Evolutionary conservation across 2,797 vertebrate genomes (phyloP), one percentile per base, ranked within the genome.

Genomic region (Strix occidentalis): DNA sequence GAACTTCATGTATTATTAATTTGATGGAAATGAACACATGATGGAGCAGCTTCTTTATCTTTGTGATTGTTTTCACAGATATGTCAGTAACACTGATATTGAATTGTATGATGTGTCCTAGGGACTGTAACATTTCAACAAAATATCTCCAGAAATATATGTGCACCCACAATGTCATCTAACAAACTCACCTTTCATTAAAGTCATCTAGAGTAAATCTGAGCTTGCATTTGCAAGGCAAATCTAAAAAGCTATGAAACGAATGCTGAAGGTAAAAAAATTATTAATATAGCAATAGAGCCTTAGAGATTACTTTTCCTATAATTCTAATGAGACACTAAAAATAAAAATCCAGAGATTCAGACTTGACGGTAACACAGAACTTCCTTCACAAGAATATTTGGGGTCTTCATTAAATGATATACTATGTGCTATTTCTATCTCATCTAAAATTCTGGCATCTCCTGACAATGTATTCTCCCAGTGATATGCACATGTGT

Each of bases 1-100:
- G 96, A 97, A 95, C 89, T 93, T 96, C 95, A 97, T 96, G 94
- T 96, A 95, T 97, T 97, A 96, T 97, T 97, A 97, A 97, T 97
- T 95, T 96, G 95, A 96, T 97, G 95, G 95, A 97, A 97, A 96
- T 95, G 94, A 97, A 95, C 92, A 97, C 92, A 97, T 97, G 96
- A 97, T 97, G 94, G 94, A 96, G 93, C 91, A 92, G 93, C 94
- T 94, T 97, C 96, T 97, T 96, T 94, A 96, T 96, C 95, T 95
- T 91, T 94, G 95, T 76, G 95, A 94, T 96, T 95, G 94, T 96
- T 97, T 96, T 88, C 90, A 88, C 93, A 91, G 94, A 90, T 96
- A 95, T 87, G 94, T 97, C 97, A 96, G 92, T 90, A 95, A 88
- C 90, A 82, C 65, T 79, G 94, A 88, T 97, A 94, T 43, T 87